A percentile compares a stretch with the other conserved stretches of the same genome.
Evolutionary conservation across 2,888 invertebrate species (phyloP).

Genomic region (Torymus aiolomorphi): DNA sequence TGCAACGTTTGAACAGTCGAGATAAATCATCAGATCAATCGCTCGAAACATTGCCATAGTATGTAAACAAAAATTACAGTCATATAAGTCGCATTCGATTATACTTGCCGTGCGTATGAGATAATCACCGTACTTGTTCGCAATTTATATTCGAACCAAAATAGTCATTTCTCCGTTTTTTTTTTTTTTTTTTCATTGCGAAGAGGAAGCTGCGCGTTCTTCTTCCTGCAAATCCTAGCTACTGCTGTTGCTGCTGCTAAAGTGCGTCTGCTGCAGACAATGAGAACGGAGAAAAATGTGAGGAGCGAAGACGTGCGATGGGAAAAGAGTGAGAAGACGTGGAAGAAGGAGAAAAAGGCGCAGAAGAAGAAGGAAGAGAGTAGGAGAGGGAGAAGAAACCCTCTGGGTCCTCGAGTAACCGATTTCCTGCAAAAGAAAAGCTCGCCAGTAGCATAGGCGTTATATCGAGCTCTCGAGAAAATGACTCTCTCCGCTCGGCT

Average conservation of each 20-base stretch:
- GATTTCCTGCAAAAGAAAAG: constrained; percentile 50
- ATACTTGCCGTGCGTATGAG: neutral
- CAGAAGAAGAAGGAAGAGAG: constrained; percentile 8
- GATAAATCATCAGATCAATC: too few relatives aligned
- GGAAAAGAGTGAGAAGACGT: constrained; percentile 8
- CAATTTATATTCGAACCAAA: constrained; percentile 21
- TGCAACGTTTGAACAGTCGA: too few relatives aligned
- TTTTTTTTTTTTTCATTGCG: constrained; percentile 1
- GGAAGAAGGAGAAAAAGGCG: neutral
- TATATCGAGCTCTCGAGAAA: constrained; percentile 36
- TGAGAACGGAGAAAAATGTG: constrained; percentile 8
- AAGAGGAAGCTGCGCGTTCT: constrained; percentile 6
- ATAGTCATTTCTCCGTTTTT: constrained; percentile 28
- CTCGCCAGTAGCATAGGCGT: neutral
- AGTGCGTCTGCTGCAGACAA: constrained; percentile 38
- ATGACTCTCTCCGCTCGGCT: constrained; percentile 23
- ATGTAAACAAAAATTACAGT: too few relatives aligned
- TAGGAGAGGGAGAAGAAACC: constrained; percentile 16
- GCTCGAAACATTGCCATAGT: too few relatives aligned
- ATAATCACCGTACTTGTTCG: constrained; percentile 6
- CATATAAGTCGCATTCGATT: too few relatives aligned
- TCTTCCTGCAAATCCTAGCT: constrained; percentile 14
- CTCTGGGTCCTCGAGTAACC: constrained; percentile 41
- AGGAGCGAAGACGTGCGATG: neutral
- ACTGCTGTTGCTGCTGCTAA: constrained; percentile 8